Percentiles rank a stretch among this genome's conserved stretches.
Evolutionary conservation across 1,140 invertebrate species (phyloP).

Genomic region (Heterodera schachtii): DNA sequence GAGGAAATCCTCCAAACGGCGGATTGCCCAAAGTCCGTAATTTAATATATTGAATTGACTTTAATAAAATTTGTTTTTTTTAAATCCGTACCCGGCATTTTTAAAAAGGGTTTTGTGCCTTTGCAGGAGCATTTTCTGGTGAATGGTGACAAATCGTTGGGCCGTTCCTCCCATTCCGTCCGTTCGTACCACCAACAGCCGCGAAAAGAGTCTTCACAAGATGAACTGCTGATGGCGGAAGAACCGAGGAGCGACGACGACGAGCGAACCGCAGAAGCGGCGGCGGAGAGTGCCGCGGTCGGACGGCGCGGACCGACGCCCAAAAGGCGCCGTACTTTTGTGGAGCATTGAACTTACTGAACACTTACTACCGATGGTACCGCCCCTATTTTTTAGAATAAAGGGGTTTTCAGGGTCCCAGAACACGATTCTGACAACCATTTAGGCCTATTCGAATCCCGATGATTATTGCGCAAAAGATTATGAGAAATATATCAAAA

Average conservation of each 20-base stretch:
- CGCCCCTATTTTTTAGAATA: background rate
- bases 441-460: no score
- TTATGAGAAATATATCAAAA: no score
- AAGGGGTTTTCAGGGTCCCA: background rate
- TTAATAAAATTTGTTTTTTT: no score
- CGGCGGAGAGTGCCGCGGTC: background rate
- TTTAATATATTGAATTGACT: no score
- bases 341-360: background rate
- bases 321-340: constrained; percentile 38
- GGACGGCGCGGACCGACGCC: constrained; percentile 37
- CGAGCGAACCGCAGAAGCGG: background rate
- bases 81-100: no score
- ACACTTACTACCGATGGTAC: no score
- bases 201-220: background rate
- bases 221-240: background rate
- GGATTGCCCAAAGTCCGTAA: background rate
- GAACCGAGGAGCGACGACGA: background rate
- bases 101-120: background rate
- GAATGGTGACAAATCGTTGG: background rate
- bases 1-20: background rate
- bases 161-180: background rate
- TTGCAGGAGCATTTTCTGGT: background rate
- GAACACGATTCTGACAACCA: no score
- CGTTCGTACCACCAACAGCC: background rate
- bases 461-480: no score